Evolutionary conservation across 2,113 vertebrate genomes (phyloP).

Genomic region (Amblyornis subalaris): DNA sequence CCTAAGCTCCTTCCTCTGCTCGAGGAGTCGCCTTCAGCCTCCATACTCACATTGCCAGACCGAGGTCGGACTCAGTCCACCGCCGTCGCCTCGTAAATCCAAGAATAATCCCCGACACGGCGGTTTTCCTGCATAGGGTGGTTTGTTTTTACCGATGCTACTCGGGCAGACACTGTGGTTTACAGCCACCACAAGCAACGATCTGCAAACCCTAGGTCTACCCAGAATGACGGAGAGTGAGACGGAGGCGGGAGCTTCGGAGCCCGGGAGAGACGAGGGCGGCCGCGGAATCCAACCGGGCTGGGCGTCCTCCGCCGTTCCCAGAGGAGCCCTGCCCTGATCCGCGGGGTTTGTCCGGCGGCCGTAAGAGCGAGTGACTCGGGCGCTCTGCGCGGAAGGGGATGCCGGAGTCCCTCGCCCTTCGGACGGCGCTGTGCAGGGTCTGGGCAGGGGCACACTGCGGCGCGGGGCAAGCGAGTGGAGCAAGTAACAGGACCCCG

Average conservation of each 20-base stretch:
- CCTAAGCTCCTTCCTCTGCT: not conserved
- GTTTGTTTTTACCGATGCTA: slow-evolving; percentile 26
- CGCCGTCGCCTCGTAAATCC: not conserved
- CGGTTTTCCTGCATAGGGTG: slow-evolving; percentile 31
- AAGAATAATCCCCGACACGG: not conserved
- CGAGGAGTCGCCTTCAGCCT: not conserved
- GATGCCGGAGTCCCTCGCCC: not conserved
- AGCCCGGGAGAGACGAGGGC: not conserved
- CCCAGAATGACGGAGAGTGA: not conserved
- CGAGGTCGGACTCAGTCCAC: not conserved
- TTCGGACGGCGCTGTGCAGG: not conserved
- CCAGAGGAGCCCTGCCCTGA: not conserved
- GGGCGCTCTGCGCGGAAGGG: not conserved
- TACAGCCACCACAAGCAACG: not conserved
- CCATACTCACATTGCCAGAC: not conserved
- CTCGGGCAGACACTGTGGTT: not conserved
- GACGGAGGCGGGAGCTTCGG: not conserved
- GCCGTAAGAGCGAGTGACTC: not conserved
- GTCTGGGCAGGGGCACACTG: not conserved
- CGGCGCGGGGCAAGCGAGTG: not conserved
- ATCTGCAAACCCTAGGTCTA: slow-evolving; percentile 12
- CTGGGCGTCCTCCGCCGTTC: too few relatives aligned
- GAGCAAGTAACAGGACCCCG: not conserved
- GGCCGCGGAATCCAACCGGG: not conserved
- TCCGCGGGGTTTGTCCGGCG: not conserved